These are phyloP conservation scores for Synanthedon myopaeformis DNA, from an alignment of 2,888 invertebrate genomes.

Conservation along the genomic window DNA sequence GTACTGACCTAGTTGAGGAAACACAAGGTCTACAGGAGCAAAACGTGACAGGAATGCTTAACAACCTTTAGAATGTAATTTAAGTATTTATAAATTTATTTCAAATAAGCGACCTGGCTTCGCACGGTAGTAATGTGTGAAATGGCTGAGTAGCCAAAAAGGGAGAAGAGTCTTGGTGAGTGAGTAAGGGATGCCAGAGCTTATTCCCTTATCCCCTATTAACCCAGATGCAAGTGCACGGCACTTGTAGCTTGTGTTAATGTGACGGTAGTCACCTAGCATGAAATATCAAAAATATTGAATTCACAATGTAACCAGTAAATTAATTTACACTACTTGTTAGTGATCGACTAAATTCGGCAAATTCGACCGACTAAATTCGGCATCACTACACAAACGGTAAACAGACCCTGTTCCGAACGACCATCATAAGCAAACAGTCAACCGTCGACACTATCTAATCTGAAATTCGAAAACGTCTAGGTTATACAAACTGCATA, in stretches of 20 bases:
- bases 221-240: too few relatives aligned
- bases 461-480: neutral
- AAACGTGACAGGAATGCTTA: neutral
- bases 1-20: neutral
- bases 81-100: neutral
- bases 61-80: neutral
- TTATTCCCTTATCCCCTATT: too few relatives aligned
- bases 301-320: too few relatives aligned
- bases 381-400: neutral
- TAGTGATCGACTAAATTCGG: neutral
- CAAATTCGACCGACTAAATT: neutral
- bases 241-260: too few relatives aligned
- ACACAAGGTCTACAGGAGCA: neutral
- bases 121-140: too few relatives aligned
- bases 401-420: neutral
- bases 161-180: too few relatives aligned
- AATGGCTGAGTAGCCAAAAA: too few relatives aligned
- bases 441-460: slow-evolving; percentile 8
- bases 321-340: too few relatives aligned
- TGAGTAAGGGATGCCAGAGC: too few relatives aligned
- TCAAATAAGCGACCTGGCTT: neutral
- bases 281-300: too few relatives aligned
- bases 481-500: slow-evolving; percentile 9
- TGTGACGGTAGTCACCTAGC: too few relatives aligned
- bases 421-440: neutral